phyloP scores from a whole-genome alignment of 2,888 invertebrate genomes.

The Chirona hameri region DNA sequence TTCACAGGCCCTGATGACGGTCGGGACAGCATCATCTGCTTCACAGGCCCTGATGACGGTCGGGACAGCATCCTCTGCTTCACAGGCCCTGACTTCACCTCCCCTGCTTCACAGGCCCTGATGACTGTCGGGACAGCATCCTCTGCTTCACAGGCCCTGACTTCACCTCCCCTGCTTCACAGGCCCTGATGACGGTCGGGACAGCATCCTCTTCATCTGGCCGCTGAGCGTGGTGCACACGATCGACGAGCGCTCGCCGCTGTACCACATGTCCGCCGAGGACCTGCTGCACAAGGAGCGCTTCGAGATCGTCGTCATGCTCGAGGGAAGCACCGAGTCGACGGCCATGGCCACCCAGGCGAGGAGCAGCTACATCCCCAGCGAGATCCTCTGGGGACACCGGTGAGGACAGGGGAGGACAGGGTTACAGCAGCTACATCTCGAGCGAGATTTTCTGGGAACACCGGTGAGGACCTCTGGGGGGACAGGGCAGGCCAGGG shows the following conservation, averaged over 20 bases:
- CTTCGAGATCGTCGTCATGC: slow-evolving; percentile 93
- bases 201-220: slow-evolving; percentile 88
- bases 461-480: too few relatives aligned
- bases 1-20: slow-evolving; percentile 22
- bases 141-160: slow-evolving; percentile 45
- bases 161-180: not conserved
- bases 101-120: not conserved
- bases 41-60: too few relatives aligned
- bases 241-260: slow-evolving; percentile 84
- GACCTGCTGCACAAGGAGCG: slow-evolving; percentile 79
- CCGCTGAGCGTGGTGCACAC: slow-evolving; percentile 95
- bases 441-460: not conserved
- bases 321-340: slow-evolving; percentile 60
- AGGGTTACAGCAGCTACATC: not conserved
- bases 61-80: too few relatives aligned
- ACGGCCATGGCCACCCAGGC: slow-evolving; percentile 85
- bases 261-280: slow-evolving; percentile 85
- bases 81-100: too few relatives aligned
- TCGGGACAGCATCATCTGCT: too few relatives aligned
- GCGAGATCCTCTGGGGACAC: slow-evolving; percentile 84
- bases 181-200: not conserved
- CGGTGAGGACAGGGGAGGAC: slow-evolving; percentile 40
- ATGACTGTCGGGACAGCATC: slow-evolving; percentile 55
- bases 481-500: too few relatives aligned
- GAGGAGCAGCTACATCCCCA: slow-evolving; percentile 73